Conservation (phyloP, 2,888 invertebrate genomes). For the Melinaea marsaeus region DNA sequence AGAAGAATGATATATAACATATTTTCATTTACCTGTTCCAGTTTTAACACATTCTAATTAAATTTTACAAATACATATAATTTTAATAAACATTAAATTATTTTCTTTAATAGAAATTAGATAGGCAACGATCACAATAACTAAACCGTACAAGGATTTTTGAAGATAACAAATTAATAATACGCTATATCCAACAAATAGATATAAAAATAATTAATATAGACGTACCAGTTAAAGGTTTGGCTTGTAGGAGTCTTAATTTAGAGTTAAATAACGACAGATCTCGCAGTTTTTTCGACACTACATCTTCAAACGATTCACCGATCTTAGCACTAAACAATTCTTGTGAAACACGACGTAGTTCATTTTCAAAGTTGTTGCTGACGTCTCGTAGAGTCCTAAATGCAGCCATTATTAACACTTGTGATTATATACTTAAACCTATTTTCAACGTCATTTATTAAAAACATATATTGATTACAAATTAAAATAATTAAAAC, state of each 20-base stretch:
- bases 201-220: background rate
- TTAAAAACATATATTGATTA: background rate
- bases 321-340: slow-evolving; percentile 47
- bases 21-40: too few species aligned
- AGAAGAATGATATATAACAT: too few species aligned
- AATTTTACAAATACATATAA: too few species aligned
- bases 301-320: slow-evolving; percentile 49
- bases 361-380: slow-evolving; percentile 48
- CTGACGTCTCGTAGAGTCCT: slow-evolving; percentile 52
- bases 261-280: slow-evolving; percentile 54
- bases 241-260: slow-evolving; percentile 55
- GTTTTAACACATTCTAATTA: too few species aligned
- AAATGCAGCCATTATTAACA: slow-evolving; percentile 49
- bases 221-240: slow-evolving; percentile 50
- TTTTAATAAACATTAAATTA: too few species aligned
- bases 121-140: too few species aligned
- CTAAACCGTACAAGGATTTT: too few species aligned
- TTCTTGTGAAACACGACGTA: slow-evolving; percentile 41
- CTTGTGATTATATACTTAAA: background rate
- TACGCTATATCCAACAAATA: too few species aligned
- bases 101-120: too few species aligned
- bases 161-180: too few species aligned
- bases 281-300: slow-evolving; percentile 52
- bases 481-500: too few species aligned
- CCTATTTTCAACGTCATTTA: background rate